Conservation (phyloP, 2,888 invertebrate genomes). For the Trichogramma evanescens region DNA sequence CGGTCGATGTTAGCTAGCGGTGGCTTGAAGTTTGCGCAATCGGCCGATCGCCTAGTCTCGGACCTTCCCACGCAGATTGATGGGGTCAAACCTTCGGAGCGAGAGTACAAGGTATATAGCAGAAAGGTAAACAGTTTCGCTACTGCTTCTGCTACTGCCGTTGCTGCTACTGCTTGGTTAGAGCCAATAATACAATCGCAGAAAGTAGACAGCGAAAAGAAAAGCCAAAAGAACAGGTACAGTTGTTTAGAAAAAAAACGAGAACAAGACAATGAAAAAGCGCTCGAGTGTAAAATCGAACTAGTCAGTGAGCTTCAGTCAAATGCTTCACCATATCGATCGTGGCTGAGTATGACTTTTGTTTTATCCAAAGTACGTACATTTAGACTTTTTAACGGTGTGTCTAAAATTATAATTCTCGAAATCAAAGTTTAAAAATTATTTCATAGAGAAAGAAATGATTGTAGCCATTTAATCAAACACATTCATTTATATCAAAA, state of each 20-base stretch:
- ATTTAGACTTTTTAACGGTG: too few species aligned
- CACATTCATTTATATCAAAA: too few species aligned
- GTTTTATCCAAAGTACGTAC: too few species aligned
- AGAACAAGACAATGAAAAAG: slow-evolving; percentile 13
- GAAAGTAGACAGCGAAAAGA: slow-evolving; percentile 11
- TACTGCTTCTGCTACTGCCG: too few species aligned
- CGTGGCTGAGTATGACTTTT: too few species aligned
- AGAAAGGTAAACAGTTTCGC: slow-evolving; percentile 6
- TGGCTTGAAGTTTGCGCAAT: slow-evolving; percentile 4
- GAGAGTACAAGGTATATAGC: neutral
- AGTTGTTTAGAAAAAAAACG: slow-evolving; percentile 6
- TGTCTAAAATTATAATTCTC: too few species aligned
- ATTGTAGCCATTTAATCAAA: too few species aligned
- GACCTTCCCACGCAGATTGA: slow-evolving; percentile 8
- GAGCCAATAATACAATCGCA: slow-evolving; percentile 6
- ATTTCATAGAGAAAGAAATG: too few species aligned
- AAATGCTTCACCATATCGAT: slow-evolving; percentile 1
- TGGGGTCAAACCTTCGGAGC: slow-evolving; percentile 2
- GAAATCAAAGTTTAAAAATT: too few species aligned
- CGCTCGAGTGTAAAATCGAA: slow-evolving; percentile 14
- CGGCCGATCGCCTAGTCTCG: slow-evolving; percentile 8
- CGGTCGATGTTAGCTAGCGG: slow-evolving; percentile 3
- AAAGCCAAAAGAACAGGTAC: neutral
- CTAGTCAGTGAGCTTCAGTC: slow-evolving; percentile 4
- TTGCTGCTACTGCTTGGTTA: neutral